Evolutionary conservation across 2,888 invertebrate genomes (phyloP).

Genomic region (Mechanitis messenoides): DNA sequence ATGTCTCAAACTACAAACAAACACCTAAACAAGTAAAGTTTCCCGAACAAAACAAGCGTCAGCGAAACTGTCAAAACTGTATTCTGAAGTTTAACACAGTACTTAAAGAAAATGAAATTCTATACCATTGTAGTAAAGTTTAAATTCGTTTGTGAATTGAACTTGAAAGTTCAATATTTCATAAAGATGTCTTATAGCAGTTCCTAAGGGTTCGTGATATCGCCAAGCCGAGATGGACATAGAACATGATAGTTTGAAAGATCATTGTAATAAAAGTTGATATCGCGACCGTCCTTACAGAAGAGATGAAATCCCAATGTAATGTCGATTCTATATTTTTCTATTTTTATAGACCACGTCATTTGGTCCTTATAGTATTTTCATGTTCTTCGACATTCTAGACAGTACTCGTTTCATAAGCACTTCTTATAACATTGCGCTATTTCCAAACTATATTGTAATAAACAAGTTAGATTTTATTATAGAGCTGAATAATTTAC

Average conservation of each 20-base stretch:
- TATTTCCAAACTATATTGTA: too few relatives aligned
- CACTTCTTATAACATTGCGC: too few relatives aligned
- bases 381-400: too few relatives aligned
- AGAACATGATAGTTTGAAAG: constrained; percentile 28
- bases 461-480: too few relatives aligned
- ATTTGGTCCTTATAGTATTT: background rate
- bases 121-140: constrained; percentile 11
- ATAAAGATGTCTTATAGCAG: constrained; percentile 40
- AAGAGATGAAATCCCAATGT: constrained; percentile 13
- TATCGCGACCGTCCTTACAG: constrained; percentile 12
- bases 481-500: too few relatives aligned
- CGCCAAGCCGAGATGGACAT: constrained; percentile 30
- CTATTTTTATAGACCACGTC: background rate
- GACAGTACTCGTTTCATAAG: too few relatives aligned
- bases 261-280: constrained; percentile 28
- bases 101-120: constrained; percentile 26
- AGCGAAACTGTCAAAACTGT: constrained; percentile 34
- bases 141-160: constrained; percentile 13
- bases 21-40: constrained; percentile 48
- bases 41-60: constrained; percentile 44
- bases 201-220: constrained; percentile 38
- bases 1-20: constrained; percentile 48
- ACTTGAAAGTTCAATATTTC: constrained; percentile 48
- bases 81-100: constrained; percentile 11
- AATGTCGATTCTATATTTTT: constrained; percentile 17